Evolutionary conservation across 2,113 vertebrate genomes (phyloP).

Genomic region (Poecile atricapillus): DNA sequence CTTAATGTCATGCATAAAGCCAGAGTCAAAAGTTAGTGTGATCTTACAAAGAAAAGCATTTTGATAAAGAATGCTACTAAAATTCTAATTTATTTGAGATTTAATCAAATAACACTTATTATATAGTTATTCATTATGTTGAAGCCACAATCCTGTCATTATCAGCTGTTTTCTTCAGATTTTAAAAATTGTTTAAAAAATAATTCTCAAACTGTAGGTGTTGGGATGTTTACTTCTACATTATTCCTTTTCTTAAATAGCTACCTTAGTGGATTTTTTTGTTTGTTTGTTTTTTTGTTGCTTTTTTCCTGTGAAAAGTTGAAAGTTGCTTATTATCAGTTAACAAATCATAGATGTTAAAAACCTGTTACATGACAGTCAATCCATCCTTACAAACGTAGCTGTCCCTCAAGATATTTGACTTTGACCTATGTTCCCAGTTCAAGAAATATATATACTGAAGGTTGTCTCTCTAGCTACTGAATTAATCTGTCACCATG

Average conservation of each 20-base stretch:
- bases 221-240: not conserved
- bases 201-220: not conserved
- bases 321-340: not conserved
- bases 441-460: not conserved
- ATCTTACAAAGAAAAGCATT: constrained; percentile 13
- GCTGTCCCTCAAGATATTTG: not conserved
- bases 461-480: not conserved
- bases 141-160: not conserved
- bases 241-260: not conserved
- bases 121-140: not conserved
- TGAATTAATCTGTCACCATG: constrained; percentile 31
- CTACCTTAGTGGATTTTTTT: not conserved
- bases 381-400: not conserved
- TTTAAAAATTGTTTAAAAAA: not conserved
- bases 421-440: not conserved
- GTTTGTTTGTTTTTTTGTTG: not conserved
- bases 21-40: not conserved
- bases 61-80: not conserved
- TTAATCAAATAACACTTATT: not conserved
- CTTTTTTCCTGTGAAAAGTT: not conserved
- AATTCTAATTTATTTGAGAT: not conserved
- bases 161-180: not conserved
- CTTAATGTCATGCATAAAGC: not conserved
- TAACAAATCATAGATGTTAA: not conserved
- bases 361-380: not conserved